Percentiles rank a stretch among this genome's conserved stretches.
phyloP scores from a whole-genome alignment of 1,140 invertebrate genomes.

The Aphelinus certus region DNA sequence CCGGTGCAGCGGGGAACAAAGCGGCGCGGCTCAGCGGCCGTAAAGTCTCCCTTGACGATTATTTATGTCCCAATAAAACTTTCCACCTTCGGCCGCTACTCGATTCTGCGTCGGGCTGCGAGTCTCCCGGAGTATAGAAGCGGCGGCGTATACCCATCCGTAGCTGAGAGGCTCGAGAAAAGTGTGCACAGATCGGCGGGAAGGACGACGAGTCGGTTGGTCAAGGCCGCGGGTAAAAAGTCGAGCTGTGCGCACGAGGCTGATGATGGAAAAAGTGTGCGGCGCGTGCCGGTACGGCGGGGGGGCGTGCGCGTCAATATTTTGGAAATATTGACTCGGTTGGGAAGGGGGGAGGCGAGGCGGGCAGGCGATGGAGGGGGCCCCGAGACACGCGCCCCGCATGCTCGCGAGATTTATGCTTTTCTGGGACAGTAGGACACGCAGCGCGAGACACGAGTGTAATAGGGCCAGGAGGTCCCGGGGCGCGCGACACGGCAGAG shows the following conservation, averaged over 20 bases:
- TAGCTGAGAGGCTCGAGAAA: no score
- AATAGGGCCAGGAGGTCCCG: constrained; percentile 27
- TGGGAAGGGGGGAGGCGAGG: constrained; percentile 30
- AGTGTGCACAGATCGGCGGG: no score
- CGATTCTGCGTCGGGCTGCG: neutral
- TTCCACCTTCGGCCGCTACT: constrained; percentile 28
- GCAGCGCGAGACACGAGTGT: neutral
- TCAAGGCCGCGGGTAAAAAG: constrained; percentile 39
- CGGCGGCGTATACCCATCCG: no score
- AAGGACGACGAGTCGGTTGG: constrained; percentile 32
- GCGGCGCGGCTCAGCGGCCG: constrained; percentile 26
- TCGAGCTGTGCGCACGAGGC: neutral
- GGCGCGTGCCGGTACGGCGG: constrained; percentile 47
- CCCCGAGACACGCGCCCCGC: no score
- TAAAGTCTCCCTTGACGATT: constrained; percentile 42
- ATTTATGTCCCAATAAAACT: constrained; percentile 49
- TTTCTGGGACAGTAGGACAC: constrained; percentile 35
- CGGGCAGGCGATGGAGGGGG: constrained; percentile 6
- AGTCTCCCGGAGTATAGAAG: no score
- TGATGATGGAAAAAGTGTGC: constrained; percentile 5
- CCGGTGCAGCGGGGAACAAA: constrained; percentile 34
- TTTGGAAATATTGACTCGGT: constrained; percentile 51
- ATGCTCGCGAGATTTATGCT: constrained; percentile 32
- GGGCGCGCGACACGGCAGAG: neutral
- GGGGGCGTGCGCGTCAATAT: constrained; percentile 47